These are phyloP conservation scores for Condylura cristata DNA, from an alignment of 2,113 vertebrate genomes.

Conservation along the genomic window DNA sequence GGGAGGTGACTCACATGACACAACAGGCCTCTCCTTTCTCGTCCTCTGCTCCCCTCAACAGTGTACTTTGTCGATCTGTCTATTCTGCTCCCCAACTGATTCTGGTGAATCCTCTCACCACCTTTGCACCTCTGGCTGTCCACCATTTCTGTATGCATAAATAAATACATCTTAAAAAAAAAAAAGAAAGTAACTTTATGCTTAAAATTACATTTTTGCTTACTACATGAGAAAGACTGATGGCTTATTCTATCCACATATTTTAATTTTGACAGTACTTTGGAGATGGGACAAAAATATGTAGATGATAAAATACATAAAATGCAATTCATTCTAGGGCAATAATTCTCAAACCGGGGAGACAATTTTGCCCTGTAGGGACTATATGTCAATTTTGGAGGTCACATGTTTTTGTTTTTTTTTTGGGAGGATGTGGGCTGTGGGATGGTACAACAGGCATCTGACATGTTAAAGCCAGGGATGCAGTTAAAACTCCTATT, in stretches of 20 bases:
- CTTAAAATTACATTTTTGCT: not conserved
- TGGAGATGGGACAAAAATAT: not conserved
- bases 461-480: not conserved
- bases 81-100: too few relatives aligned
- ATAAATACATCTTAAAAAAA: too few relatives aligned
- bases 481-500: not conserved
- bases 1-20: too few relatives aligned
- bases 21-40: too few relatives aligned
- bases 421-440: too few relatives aligned
- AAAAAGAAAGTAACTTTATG: too few relatives aligned
- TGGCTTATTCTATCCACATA: not conserved
- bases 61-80: too few relatives aligned
- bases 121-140: too few relatives aligned
- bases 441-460: not conserved
- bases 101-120: too few relatives aligned
- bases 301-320: not conserved
- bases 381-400: not conserved
- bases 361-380: not conserved
- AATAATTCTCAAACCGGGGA: not conserved
- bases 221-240: not conserved
- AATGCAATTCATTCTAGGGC: not conserved
- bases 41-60: too few relatives aligned
- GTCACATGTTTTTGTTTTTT: not conserved
- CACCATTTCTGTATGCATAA: too few relatives aligned
- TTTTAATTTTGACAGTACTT: not conserved